These are phyloP conservation scores for Dolichopus griseipennis DNA, from an alignment of 2,888 invertebrate species.

Conservation along the genomic window DNA sequence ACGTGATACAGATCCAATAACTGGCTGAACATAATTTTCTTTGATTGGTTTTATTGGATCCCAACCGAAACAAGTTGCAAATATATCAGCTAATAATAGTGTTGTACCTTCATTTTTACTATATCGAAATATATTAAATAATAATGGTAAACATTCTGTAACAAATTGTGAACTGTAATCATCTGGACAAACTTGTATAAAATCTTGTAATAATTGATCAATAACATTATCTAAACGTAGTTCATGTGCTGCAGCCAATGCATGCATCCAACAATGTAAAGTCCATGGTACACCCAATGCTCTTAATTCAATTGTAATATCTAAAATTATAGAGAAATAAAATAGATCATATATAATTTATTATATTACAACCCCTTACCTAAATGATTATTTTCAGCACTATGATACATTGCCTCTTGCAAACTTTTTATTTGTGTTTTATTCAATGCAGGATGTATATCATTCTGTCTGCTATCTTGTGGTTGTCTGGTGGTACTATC, in stretches of 20 bases:
- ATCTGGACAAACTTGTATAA: slow-evolving; percentile 81
- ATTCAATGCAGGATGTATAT: slow-evolving; percentile 48
- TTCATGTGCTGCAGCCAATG: slow-evolving; percentile 77
- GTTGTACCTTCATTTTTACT: slow-evolving; percentile 90
- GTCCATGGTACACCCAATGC: slow-evolving; percentile 86
- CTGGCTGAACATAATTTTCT: slow-evolving; percentile 55
- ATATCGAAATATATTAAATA: slow-evolving; percentile 82
- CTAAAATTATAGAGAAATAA: slow-evolving; percentile 40
- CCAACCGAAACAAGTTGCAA: slow-evolving; percentile 83
- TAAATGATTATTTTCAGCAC: slow-evolving; percentile 82
- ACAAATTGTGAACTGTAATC: slow-evolving; percentile 84
- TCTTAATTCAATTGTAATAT: slow-evolving; percentile 79
- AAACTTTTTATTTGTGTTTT: slow-evolving; percentile 76
- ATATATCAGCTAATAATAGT: slow-evolving; percentile 75
- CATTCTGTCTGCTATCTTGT: slow-evolving; percentile 34
- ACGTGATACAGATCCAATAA: slow-evolving; percentile 63
- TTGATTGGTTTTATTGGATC: slow-evolving; percentile 71
- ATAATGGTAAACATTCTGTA: slow-evolving; percentile 78
- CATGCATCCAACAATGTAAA: slow-evolving; percentile 86
- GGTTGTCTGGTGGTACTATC: slow-evolving; percentile 41
- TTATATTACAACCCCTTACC: slow-evolving; percentile 43
- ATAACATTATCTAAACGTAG: slow-evolving; percentile 74
- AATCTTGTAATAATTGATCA: slow-evolving; percentile 81
- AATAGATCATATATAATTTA: slow-evolving; percentile 11
- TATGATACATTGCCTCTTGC: slow-evolving; percentile 91